These are phyloP conservation scores for Martes martes DNA, from an alignment of 2,113 vertebrate genomes.

Conservation along the genomic window DNA sequence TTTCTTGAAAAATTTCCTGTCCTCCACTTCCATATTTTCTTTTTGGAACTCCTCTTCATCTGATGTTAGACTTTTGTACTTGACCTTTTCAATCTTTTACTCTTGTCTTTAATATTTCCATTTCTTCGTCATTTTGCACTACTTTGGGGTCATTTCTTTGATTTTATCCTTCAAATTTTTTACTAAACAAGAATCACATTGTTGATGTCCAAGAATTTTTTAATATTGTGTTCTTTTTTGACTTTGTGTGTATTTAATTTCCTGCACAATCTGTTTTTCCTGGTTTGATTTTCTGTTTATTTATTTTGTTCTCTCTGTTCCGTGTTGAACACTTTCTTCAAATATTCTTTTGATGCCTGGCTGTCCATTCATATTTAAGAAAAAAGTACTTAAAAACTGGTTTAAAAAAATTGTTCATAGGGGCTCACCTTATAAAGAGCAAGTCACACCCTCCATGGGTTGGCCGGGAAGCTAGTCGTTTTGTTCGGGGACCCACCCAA, in stretches of 20 bases:
- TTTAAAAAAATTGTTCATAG: not conserved
- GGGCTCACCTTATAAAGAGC: not conserved
- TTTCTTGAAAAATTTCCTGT: not conserved
- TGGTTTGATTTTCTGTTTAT: not conserved
- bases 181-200: not conserved
- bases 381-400: not conserved
- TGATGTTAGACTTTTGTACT: not conserved
- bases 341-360: not conserved
- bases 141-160: not conserved
- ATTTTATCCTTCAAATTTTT: not conserved
- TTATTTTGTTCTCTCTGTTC: conserved; percentile 4
- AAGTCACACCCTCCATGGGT: not conserved
- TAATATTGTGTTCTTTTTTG: not conserved
- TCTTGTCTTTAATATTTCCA: not conserved
- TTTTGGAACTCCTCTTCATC: not conserved
- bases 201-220: not conserved
- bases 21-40: not conserved
- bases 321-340: not conserved
- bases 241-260: not conserved
- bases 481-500: too few relatives aligned
- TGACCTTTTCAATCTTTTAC: not conserved
- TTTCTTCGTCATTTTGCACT: not conserved
- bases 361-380: not conserved
- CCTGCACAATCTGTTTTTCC: not conserved
- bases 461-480: not conserved